phyloP scores from a whole-genome alignment of 2,888 invertebrate species.

The Calliopum simillimum region DNA sequence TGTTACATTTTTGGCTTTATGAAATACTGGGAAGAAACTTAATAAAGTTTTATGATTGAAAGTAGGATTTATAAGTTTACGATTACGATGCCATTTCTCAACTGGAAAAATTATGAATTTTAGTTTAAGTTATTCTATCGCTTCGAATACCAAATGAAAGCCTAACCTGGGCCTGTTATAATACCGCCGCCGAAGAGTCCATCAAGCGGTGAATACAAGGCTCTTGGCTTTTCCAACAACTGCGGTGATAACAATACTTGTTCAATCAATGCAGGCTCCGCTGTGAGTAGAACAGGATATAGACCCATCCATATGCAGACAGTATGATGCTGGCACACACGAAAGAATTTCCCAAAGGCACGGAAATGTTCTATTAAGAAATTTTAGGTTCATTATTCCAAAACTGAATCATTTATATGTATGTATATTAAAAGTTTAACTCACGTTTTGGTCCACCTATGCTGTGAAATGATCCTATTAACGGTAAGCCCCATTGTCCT shows the following conservation, averaged over 20 bases:
- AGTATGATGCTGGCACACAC: slow-evolving; percentile 31
- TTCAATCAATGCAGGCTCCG: slow-evolving; percentile 45
- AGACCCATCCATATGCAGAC: slow-evolving; percentile 43
- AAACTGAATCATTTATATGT: too few relatives aligned
- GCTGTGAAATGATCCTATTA: not conserved
- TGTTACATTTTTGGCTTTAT: slow-evolving; percentile 36
- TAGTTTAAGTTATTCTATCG: too few relatives aligned
- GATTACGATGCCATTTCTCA: slow-evolving; percentile 38
- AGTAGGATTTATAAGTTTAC: slow-evolving; percentile 40
- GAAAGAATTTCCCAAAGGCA: slow-evolving; percentile 26
- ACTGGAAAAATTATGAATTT: too few relatives aligned
- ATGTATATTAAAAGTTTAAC: not conserved
- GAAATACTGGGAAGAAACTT: slow-evolving; percentile 40
- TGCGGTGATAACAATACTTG: slow-evolving; percentile 44
- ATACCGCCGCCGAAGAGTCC: slow-evolving; percentile 36
- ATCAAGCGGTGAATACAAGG: slow-evolving; percentile 28
- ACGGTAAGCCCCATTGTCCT: not conserved
- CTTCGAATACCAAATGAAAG: too few relatives aligned
- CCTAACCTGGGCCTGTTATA: slow-evolving; percentile 38
- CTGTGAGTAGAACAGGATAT: slow-evolving; percentile 40
- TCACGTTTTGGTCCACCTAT: not conserved
- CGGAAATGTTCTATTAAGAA: slow-evolving; percentile 16
- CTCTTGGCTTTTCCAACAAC: slow-evolving; percentile 43
- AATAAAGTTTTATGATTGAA: slow-evolving; percentile 38
- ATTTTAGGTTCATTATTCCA: too few relatives aligned